Evolutionary conservation across 2,888 invertebrate species (phyloP), one percentile per base, ranked within the genome.

Genomic region (Micropterix aruncella): DNA sequence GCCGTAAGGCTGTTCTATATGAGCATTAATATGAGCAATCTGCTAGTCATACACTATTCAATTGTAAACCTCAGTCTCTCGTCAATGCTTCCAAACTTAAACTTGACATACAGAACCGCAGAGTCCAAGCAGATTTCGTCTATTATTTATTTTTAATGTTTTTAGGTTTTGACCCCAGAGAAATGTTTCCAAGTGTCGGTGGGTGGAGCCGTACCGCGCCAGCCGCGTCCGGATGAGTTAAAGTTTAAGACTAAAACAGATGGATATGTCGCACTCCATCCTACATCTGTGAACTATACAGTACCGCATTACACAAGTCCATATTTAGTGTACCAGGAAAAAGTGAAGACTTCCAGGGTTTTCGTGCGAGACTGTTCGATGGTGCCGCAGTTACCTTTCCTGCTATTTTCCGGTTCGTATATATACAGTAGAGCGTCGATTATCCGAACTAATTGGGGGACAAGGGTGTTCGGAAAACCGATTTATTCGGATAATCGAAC

Each of bases 331-430:
- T 89, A 80, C 56, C 87, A 88, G 57, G 89, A 89, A 59, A 89
- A 89, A 60, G 78, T 88, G 16, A 83, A 83, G 57, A 89, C 89
- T 0, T 81, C 80, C 2, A 73, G 79, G 53, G 80, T 89, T 19
- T 89, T 81, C 55, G 83, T 89, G 16, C 69, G 85, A 37, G 87
- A 88, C 56, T 82, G 85, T 52, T 83, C 86, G 0, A 83, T 88
- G 83, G 77, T 88, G 37, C 83, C 86, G 0, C 74, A 81, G 49
- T 58, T 87, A 47, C 78, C 88, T 1, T 60, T 89, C 27, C 79
- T 87, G 2, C 56, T 86, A 41, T 83, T 83, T 56, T 76, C 70
- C 39, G 70, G 70, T 71, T 37, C n/a, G n/a, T n/a, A n/a, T n/a
- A n/a, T n/a, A n/a, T n/a, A n/a, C n/a, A n/a, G n/a, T n/a, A n/a